A percentile compares a stretch with the other conserved stretches of the same genome.
Conservation (phyloP, 2,797 vertebrate species). For the Alca torda region DNA sequence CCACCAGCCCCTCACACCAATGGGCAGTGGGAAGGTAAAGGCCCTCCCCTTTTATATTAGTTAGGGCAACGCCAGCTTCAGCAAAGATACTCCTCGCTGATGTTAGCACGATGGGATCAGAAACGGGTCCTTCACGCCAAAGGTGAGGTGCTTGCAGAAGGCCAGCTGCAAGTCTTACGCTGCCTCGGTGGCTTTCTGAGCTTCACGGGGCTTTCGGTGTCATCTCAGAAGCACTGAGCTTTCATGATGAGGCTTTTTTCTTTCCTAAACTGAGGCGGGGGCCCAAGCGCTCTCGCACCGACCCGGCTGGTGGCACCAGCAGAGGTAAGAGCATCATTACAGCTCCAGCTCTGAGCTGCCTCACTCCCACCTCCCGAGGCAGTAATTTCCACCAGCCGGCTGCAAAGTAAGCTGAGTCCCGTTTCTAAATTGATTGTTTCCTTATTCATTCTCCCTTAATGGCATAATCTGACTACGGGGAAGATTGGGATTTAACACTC, state of each 20-base stretch:
- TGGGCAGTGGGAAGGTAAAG: background rate
- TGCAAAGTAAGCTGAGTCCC: background rate
- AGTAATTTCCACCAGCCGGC: background rate
- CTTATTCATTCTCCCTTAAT: background rate
- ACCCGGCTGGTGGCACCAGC: background rate
- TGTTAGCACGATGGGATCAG: background rate
- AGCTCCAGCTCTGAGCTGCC: background rate
- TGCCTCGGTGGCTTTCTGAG: background rate
- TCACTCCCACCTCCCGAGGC: background rate
- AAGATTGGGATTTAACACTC: background rate
- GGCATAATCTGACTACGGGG: background rate
- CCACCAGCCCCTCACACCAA: background rate
- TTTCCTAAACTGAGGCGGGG: background rate
- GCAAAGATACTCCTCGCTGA: background rate
- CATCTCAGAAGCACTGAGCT: too few species aligned
- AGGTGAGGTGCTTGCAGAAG: background rate
- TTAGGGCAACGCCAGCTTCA: background rate
- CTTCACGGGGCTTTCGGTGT: background rate
- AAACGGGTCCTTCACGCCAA: rapidly evolving
- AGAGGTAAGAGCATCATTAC: background rate
- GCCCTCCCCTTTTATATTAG: background rate
- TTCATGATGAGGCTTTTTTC: background rate
- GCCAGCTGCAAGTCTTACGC: background rate
- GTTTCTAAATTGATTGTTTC: background rate
- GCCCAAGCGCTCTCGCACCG: rapidly evolving